Base-by-base conservation (phyloP, 2,113 vertebrate species). In the Mirounga angustirostris region DNA sequence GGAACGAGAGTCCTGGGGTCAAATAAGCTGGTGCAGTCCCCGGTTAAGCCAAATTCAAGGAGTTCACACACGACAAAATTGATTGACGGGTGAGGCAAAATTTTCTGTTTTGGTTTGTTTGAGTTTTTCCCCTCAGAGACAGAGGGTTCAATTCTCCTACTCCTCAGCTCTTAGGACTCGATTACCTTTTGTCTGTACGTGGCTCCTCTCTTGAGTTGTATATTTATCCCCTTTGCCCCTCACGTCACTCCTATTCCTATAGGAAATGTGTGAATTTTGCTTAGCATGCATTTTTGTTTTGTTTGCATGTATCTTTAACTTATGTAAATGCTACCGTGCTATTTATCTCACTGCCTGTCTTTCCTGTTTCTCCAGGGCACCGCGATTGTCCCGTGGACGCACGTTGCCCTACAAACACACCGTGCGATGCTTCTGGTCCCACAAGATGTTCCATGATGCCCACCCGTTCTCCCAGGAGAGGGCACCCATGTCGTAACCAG, bases 101-200 rank as follows among this genome's bases (percentile, higher is more conserved):
- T 33, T 10, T 43, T 28, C 67, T n/a, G 12, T 4, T 58, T 3
- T 8, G 0, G 24, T 71, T 54, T 63, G 8, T 73, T 56, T 13
- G 18, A 24, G 0, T 22, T 36, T 11, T 7, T 1, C 5, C 24
- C 12, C 84, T 40, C 21, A 9, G 63, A 33, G 71, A 12, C 33
- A 89, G 24, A 54, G 5, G 24, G 21, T 9, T 46, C 13, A 13
- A 21, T 33, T n/a, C 13, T 15, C 28, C 7, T 0, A 33, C 3
- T 11, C n/a, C 15, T 21, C 26, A 4, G 0, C 54, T 18, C 16
- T 19, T 0, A n/a, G 73, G 16, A 67, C 15, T 24, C 12, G 15
- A 19, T 0, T 8, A 5, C 12, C 58, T 22, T 22, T 7, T 24
- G 28, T 50, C 8, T 21, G 1, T 3, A 16, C 0, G 0, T 3